Base-by-base conservation (phyloP, 2,888 invertebrate species). In the Aricia artaxerxes region DNA sequence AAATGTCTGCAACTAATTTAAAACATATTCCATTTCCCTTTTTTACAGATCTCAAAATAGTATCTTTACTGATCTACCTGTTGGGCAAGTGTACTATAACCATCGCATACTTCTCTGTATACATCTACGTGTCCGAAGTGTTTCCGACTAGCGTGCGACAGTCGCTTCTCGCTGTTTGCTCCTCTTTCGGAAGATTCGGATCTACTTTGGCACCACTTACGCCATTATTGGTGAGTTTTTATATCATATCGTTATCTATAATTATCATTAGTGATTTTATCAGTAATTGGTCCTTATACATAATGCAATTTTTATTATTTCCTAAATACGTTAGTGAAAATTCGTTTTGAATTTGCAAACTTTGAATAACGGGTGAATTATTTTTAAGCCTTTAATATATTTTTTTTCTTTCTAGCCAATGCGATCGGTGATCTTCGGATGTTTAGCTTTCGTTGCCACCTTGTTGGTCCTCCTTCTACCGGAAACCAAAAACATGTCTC, bases 11-110 rank as follows among this genome's bases (percentile, higher is more conserved):
- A 24, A 24, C 24, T 24, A 24, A 24, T 24, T 24, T 24, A 24
- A 24, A 24, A 24, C 24, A 24, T 24, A 24, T 24, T 24, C 24
- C 24, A 24, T 24, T 24, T 24, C 24, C 24, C 24, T 24, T 64
- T 61, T 49, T 24, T 73, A 79, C 88, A 93, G 94, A 86, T 88
- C 86, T 87, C 53, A 88, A 90, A 78, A 94, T 91, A 89, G 85
- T 92, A 81, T 94, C 95, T 0, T 87, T 96, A 49, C 80, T 92
- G 1, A 83, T 96, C 31, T 96, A 96, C 85, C 89, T 96, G 11
- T 90, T 95, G 0, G 96, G 96, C 1, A 97, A 96, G 90, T 96
- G 95, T 87, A 95, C 95, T 44, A 96, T 96, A 81, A 96, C 96
- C 0, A 94, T 95, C 5, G 95, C 96, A 0, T 97, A 96, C 86